Evolutionary conservation across 1,140 invertebrate genomes (phyloP).

Genomic region (Scaptodrosophila lebanonensis): DNA sequence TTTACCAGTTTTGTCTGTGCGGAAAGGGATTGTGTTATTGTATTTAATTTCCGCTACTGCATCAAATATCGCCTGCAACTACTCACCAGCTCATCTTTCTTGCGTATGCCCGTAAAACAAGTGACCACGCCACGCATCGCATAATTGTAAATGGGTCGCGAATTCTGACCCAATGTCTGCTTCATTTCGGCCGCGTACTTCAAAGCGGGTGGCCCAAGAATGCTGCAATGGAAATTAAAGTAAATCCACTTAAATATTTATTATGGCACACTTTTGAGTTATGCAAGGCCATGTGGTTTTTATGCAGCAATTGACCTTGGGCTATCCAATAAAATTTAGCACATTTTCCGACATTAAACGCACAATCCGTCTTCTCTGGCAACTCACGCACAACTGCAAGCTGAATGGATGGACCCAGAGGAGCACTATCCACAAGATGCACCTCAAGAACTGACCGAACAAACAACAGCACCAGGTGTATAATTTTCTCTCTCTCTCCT

Average conservation of each 20-base stretch:
- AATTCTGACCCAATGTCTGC: slow-evolving; percentile 83
- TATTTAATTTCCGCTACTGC: not conserved
- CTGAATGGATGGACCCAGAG: no score
- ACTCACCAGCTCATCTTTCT: slow-evolving; percentile 90
- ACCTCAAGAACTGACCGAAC: not conserved
- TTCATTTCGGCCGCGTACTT: slow-evolving; percentile 85
- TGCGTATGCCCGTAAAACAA: slow-evolving; percentile 93
- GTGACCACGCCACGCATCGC: slow-evolving; percentile 91
- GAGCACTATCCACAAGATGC: no score
- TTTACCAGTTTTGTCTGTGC: slow-evolving; percentile 87
- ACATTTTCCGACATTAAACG: slow-evolving; percentile 22
- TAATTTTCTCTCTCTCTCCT: no score
- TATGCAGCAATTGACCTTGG: slow-evolving; percentile 67
- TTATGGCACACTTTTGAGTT: slow-evolving; percentile 70
- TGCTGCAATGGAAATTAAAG: slow-evolving; percentile 77
- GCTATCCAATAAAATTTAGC: slow-evolving; percentile 11
- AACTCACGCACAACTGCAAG: slow-evolving; percentile 23
- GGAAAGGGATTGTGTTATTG: not conserved
- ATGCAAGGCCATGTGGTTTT: slow-evolving; percentile 63
- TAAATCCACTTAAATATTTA: slow-evolving; percentile 64
- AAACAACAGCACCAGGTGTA: slow-evolving; percentile 35
- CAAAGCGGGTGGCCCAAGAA: slow-evolving; percentile 87
- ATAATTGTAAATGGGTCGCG: slow-evolving; percentile 89
- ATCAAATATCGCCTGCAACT: not conserved
- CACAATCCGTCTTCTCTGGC: slow-evolving; percentile 4